Evolutionary conservation across 2,797 vertebrate species (phyloP).

Genomic region (Danio jaintianensis): DNA sequence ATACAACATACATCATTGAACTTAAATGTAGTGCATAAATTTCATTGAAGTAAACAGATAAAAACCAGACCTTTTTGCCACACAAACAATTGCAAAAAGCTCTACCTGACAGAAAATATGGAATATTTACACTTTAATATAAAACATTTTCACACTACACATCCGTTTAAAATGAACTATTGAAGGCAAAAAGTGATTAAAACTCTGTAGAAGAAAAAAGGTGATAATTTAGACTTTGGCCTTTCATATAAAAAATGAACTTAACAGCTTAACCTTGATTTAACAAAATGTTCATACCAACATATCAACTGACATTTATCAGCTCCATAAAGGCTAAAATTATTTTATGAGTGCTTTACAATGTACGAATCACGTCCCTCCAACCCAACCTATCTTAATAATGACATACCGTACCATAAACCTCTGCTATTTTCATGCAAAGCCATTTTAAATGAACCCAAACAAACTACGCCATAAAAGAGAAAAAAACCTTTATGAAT

Average conservation of each 20-base stretch:
- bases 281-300: background rate
- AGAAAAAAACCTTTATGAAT: background rate
- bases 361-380: background rate
- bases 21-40: too few species aligned
- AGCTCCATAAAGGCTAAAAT: conserved; percentile 6
- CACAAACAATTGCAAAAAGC: too few species aligned
- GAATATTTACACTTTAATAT: background rate
- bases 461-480: background rate
- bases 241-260: background rate
- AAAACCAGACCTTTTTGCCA: too few species aligned
- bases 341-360: background rate
- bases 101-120: background rate
- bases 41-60: too few species aligned
- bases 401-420: background rate
- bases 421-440: background rate
- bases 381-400: background rate
- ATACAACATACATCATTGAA: too few species aligned
- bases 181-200: background rate
- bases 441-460: background rate
- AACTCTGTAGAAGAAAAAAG: background rate
- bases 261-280: background rate
- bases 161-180: background rate
- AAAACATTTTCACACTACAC: background rate
- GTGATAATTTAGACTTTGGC: background rate
- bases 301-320: background rate